Evolutionary conservation across 1,140 invertebrate species (phyloP).

Genomic region (Micrasema longulum): DNA sequence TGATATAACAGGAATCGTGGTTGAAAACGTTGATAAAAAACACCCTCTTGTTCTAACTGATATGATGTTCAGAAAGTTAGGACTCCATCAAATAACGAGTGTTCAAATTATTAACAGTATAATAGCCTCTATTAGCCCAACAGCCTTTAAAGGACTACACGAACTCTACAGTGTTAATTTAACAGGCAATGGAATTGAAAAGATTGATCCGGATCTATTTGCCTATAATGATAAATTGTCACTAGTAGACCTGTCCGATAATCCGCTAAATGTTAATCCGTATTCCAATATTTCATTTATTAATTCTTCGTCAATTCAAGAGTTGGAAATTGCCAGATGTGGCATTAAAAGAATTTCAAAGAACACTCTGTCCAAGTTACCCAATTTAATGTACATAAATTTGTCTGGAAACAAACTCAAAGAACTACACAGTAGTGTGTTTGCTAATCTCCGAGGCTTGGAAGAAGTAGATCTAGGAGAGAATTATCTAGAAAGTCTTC

Average conservation of each 20-base stretch:
- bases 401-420: slow-evolving; percentile 73
- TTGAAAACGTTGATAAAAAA: slow-evolving; percentile 69
- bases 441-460: slow-evolving; percentile 70
- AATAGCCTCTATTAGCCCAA: slow-evolving; percentile 67
- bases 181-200: slow-evolving; percentile 72
- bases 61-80: slow-evolving; percentile 70
- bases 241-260: slow-evolving; percentile 75
- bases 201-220: slow-evolving; percentile 75
- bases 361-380: slow-evolving; percentile 72
- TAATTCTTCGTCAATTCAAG: slow-evolving; percentile 73
- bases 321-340: slow-evolving; percentile 76
- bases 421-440: slow-evolving; percentile 71
- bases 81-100: slow-evolving; percentile 69
- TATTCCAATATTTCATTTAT: slow-evolving; percentile 65
- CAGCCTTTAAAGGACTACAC: slow-evolving; percentile 74
- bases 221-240: slow-evolving; percentile 73
- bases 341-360: slow-evolving; percentile 71
- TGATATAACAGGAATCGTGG: slow-evolving; percentile 70
- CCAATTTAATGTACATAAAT: slow-evolving; percentile 73
- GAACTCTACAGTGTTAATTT: slow-evolving; percentile 76
- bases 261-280: slow-evolving; percentile 71
- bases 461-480: slow-evolving; percentile 77
- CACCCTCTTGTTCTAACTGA: slow-evolving; percentile 68
- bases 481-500: slow-evolving; percentile 71
- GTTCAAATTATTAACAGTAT: slow-evolving; percentile 72